Evolutionary conservation across 2,797 vertebrate species (phyloP).

Genomic region (Falco biarmicus): DNA sequence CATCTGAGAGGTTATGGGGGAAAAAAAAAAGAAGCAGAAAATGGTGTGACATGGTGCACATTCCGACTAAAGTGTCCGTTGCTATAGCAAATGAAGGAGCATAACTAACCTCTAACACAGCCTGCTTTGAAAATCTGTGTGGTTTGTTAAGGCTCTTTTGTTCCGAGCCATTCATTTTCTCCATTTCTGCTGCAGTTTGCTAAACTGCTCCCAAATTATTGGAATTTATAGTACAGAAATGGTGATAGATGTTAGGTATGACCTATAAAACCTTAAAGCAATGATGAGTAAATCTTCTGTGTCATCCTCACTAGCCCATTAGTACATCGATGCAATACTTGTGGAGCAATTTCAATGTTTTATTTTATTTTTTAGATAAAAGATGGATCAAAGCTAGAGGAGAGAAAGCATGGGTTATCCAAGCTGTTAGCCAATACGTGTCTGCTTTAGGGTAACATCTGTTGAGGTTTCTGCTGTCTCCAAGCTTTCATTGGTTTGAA

Average conservation of each 20-base stretch:
- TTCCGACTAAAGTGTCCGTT: background rate
- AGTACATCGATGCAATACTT: background rate
- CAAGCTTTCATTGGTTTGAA: accelerated
- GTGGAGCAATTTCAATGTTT: background rate
- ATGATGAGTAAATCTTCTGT: background rate
- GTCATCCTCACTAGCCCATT: background rate
- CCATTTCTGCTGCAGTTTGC: background rate
- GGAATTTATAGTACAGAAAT: background rate
- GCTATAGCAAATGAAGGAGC: conserved; percentile 3
- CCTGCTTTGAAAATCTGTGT: background rate
- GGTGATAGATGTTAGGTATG: background rate
- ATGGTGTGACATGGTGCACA: background rate
- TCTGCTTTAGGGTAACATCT: background rate
- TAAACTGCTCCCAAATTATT: background rate
- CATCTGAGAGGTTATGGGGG: background rate
- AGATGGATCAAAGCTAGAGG: background rate
- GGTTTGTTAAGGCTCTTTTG: background rate
- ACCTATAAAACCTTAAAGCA: background rate
- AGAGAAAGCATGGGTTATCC: accelerated
- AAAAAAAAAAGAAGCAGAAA: background rate
- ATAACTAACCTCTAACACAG: background rate
- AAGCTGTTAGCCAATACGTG: accelerated
- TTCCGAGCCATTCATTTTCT: background rate
- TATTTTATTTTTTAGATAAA: background rate
- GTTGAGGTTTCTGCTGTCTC: background rate